Evolutionary conservation across 2,797 vertebrate genomes (phyloP), one percentile per base, ranked within the genome.

Genomic region (Poecilia wingei): DNA sequence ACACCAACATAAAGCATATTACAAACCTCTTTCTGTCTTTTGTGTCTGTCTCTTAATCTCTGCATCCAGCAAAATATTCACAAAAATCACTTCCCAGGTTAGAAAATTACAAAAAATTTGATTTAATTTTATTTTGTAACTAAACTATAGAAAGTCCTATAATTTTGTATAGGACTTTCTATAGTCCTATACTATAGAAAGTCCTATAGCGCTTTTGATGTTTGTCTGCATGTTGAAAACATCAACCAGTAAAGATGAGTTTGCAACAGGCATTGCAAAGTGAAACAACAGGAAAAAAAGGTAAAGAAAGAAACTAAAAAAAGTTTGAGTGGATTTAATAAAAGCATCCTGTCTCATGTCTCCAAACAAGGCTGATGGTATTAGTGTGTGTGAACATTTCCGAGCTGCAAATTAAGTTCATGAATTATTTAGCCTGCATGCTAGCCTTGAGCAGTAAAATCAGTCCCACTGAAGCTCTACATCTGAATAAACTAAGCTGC

Each of bases 341-440:
- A 76, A 79, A 72, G 18, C 49, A 59, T 75, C 72, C 39, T n/a
- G 76, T 77, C 75, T 86, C 74, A 82, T 82, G 84, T 72, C 76
- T 75, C 28, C 75, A 79, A 86, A 78, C 77, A 82, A 78, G 64
- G 72, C 72, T 82, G 75, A 79, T 79, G 61, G 72, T 84, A 84
- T 84, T 80, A 80, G 78, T 80, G 77, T 81, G 74, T 83, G 79
- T 75, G 73, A 86, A 79, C 76, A 83, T 79, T 88, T 77, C 75
- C 78, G 73, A 84, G 71, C 83, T 89, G 84, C 82, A 89, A 84
- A 89, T 87, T 80, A 87, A 85, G 4, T 86, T 59, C 53, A 82
- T 92, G 76, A 91, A 89, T 90, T 84, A 89, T 90, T 93, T 90
- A 91, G 76, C 79, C 72, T 76, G 74, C 79, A 79, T 78, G 72